Evolutionary conservation across 2,113 vertebrate species (phyloP), one percentile per base, ranked within the genome.

Genomic region (Cynocephalus volans): DNA sequence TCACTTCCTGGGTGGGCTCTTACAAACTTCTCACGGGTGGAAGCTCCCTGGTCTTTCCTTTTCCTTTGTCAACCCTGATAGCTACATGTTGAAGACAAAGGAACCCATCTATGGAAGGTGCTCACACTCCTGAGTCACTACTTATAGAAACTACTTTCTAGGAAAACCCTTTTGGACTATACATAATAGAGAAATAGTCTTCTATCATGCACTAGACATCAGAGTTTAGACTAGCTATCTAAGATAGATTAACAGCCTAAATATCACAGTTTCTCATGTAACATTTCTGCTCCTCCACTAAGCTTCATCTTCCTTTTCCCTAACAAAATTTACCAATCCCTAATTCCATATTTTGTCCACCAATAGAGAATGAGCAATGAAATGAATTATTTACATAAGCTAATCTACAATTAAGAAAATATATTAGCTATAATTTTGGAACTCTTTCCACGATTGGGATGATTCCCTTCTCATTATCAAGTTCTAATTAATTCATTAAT

Each of bases 401-500:
- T 72, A 41, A 64, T 95, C 28, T 45, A 8, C 64, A 64, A 28
- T 82, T 77, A 76, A 64, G 33, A 56, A 64, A 60, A 80, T 60
- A 33, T 10, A 77, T 52, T 50, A 81, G 24, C 15, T 82, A 36
- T 77, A 50, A 19, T 65, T 33, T 93, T 67, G n/a, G 6, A 82
- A 19, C 33, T 41, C 11, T 56, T 86, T 45, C 17, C n/a, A 89
- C 10, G 12, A 87, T 72, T 31, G 33, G 62, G 45, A 50, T 56
- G 31, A 81, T 58, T 65, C 14, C 31, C 2, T 82, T 79, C 14
- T 56, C 1, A 33, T 31, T 62, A n/a, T 62, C 23, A 81, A 56
- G 6, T 82, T 95, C 67, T 69, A 81, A 80, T 54, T 92, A 85
- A 58, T 85, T 64, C n/a, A 82, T 19, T 75, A 19, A 48, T 70